Conservation (phyloP, 2,888 invertebrate species). For the Drosophila helvetica region DNA sequence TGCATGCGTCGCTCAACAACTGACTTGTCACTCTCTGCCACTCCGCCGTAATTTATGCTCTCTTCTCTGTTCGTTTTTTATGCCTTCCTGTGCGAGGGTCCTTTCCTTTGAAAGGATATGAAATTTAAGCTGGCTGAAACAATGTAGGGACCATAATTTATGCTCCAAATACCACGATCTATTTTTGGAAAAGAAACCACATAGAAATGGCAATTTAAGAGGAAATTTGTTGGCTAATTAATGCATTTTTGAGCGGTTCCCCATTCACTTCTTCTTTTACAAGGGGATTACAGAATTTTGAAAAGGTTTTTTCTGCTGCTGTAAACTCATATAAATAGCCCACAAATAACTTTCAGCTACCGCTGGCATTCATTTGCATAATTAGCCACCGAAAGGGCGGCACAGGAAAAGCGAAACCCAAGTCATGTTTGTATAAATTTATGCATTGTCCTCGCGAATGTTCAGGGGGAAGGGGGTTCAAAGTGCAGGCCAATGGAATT, state of each 20-base stretch:
- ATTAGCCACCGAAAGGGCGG: constrained; percentile 45
- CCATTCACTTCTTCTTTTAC: constrained; percentile 5
- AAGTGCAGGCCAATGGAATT: constrained; percentile 45
- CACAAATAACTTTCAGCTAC: constrained; percentile 41
- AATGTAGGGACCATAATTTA: constrained; percentile 53
- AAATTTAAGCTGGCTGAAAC: constrained; percentile 41
- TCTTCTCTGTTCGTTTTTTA: constrained; percentile 16
- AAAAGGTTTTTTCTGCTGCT: constrained; percentile 22
- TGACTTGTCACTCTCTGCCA: constrained; percentile 31
- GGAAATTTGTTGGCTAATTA: constrained; percentile 45
- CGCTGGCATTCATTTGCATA: constrained; percentile 61
- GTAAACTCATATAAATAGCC: constrained; percentile 31
- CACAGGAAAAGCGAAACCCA: constrained; percentile 16
- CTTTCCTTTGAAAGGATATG: constrained; percentile 20
- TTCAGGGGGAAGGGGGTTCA: not conserved
- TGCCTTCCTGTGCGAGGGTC: constrained; percentile 2
- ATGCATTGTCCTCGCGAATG: constrained; percentile 42
- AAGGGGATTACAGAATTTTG: constrained; percentile 33
- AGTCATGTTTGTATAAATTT: constrained; percentile 43
- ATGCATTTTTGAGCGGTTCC: constrained; percentile 43
- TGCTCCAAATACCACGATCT: constrained; percentile 20
- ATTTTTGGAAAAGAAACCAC: constrained; percentile 12
- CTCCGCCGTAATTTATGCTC: constrained; percentile 44
- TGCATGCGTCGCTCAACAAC: constrained; percentile 19
- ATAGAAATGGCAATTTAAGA: constrained; percentile 18